Conservation (phyloP, 2,888 invertebrate genomes). For the Cataglyphis albicans region DNA sequence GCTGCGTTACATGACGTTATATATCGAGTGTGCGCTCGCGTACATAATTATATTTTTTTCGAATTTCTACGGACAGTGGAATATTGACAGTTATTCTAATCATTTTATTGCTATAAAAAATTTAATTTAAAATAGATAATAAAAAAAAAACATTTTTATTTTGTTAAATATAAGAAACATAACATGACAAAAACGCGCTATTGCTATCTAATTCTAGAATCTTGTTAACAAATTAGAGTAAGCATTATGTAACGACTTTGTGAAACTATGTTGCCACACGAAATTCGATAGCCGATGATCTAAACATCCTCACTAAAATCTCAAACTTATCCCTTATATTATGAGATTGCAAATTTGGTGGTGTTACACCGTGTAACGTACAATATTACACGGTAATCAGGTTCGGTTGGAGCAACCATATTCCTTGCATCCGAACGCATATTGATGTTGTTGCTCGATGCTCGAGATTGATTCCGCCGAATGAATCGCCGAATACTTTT, state of each 20-base stretch:
- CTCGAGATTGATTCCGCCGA: constrained; percentile 29
- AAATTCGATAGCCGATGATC: constrained; percentile 5
- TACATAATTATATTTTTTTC: neutral
- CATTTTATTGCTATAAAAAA: neutral
- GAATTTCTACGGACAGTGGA: too few relatives aligned
- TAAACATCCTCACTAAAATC: neutral
- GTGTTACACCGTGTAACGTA: neutral
- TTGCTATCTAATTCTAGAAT: neutral
- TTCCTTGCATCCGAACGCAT: neutral
- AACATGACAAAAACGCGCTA: neutral
- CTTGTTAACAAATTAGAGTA: neutral
- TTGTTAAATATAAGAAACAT: neutral
- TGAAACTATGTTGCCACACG: neutral
- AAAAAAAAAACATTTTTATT: neutral
- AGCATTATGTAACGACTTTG: neutral
- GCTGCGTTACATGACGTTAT: constrained; percentile 27
- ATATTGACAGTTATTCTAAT: neutral
- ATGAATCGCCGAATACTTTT: constrained; percentile 30
- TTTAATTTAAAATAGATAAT: neutral
- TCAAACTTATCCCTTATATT: constrained; percentile 7
- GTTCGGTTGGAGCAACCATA: neutral
- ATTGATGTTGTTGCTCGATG: constrained; percentile 17
- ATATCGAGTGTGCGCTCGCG: neutral
- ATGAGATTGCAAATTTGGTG: constrained; percentile 19
- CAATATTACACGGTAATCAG: neutral